A percentile compares a stretch with the other conserved stretches of the same genome.
Conservation (phyloP, 2,888 invertebrate genomes). For the Pasiphila rectangulata region DNA sequence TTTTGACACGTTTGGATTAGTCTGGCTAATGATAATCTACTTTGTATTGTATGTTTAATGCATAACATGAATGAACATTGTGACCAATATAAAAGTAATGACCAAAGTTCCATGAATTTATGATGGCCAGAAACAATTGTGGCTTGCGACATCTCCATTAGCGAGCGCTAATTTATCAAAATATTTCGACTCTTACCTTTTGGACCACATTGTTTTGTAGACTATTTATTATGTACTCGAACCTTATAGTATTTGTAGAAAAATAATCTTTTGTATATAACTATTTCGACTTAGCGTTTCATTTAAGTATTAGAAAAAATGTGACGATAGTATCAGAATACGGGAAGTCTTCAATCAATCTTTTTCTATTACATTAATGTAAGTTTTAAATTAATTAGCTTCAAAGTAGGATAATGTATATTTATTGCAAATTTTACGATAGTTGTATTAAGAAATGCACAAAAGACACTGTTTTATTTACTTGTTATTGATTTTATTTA, state of each 20-base stretch:
- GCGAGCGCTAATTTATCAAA: conserved; percentile 31
- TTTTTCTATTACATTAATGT: conserved; percentile 44
- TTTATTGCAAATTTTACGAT: conserved; percentile 69
- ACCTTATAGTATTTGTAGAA: conserved; percentile 73
- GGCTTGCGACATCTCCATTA: conserved; percentile 25
- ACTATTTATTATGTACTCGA: conserved; percentile 72
- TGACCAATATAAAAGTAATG: conserved; percentile 64
- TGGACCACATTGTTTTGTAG: conserved; percentile 69
- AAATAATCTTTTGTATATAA: conserved; percentile 74
- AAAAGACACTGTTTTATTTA: conserved; percentile 74
- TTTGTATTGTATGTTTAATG: conserved; percentile 31
- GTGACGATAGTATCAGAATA: conserved; percentile 45
- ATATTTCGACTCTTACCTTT: conserved; percentile 58
- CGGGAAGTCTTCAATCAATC: conserved; percentile 44
- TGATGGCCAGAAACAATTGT: conserved; percentile 38
- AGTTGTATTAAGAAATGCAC: conserved; percentile 64
- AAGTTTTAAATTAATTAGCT: conserved; percentile 48
- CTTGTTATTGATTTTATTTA: conserved; percentile 61
- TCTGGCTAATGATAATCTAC: conserved; percentile 30
- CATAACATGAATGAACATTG: conserved; percentile 30
- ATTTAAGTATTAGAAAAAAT: conserved; percentile 48
- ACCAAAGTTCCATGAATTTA: conserved; percentile 75
- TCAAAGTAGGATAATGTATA: conserved; percentile 61
- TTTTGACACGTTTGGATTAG: conserved; percentile 37
- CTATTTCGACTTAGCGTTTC: conserved; percentile 60